phyloP scores from a whole-genome alignment of 2,113 vertebrate genomes.

The Dicrurus megarhynchus region DNA sequence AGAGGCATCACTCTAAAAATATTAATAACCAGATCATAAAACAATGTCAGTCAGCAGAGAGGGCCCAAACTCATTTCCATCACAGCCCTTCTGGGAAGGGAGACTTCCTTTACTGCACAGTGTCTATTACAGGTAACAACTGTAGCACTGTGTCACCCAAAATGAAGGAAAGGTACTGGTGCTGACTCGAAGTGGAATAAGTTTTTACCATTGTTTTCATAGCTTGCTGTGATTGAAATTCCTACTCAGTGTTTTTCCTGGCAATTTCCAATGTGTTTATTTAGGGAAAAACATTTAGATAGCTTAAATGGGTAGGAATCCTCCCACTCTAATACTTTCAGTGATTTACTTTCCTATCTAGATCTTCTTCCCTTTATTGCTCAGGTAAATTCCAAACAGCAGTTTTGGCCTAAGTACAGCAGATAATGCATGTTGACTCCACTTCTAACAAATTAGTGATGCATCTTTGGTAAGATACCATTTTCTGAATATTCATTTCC shows the following conservation, averaged over 20 bases:
- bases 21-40: not conserved
- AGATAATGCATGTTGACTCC: not conserved
- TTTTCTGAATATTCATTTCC: slow-evolving; percentile 24
- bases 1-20: not conserved
- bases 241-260: not conserved
- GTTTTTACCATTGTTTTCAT: not conserved
- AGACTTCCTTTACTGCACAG: not conserved
- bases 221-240: not conserved
- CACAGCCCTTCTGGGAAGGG: not conserved
- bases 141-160: not conserved
- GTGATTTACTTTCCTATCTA: not conserved
- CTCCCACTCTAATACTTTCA: not conserved
- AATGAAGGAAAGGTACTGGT: not conserved
- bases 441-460: not conserved
- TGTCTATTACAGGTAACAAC: not conserved
- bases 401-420: not conserved
- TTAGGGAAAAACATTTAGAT: not conserved
- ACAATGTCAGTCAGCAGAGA: not conserved
- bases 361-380: not conserved
- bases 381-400: slow-evolving; percentile 3
- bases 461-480: not conserved
- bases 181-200: not conserved
- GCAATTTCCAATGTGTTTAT: not conserved
- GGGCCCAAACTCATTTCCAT: not conserved
- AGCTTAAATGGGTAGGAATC: not conserved